phyloP scores from a whole-genome alignment of 2,797 vertebrate genomes.

The Coreius guichenoti region DNA sequence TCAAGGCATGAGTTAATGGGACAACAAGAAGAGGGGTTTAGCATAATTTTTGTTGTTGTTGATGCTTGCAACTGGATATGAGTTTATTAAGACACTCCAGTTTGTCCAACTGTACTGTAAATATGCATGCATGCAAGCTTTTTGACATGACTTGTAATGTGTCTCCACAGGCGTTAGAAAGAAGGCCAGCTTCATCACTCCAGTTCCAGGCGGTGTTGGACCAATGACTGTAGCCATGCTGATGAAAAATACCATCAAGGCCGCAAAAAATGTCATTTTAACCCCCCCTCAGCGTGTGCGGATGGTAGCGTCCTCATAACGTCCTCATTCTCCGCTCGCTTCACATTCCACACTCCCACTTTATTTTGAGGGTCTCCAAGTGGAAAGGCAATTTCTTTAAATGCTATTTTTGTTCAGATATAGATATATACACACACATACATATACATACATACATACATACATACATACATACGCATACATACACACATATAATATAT shows the following conservation, averaged over 20 bases:
- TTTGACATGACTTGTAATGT: background rate
- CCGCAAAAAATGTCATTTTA: slow-evolving; percentile 88
- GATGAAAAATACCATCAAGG: slow-evolving; percentile 98
- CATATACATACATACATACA: too few relatives aligned
- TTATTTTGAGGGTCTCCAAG: slow-evolving; percentile 51
- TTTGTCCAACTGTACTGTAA: background rate
- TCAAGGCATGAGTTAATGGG: background rate
- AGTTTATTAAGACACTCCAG: background rate
- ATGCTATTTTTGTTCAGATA: slow-evolving; percentile 50
- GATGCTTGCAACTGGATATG: too few relatives aligned
- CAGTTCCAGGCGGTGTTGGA: slow-evolving; percentile 94
- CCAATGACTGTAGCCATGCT: slow-evolving; percentile 99
- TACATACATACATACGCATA: too few relatives aligned
- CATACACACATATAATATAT: too few relatives aligned
- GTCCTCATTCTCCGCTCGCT: background rate
- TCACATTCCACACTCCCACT: slow-evolving; percentile 61
- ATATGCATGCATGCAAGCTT: background rate
- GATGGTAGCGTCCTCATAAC: slow-evolving; percentile 79
- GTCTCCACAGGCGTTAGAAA: slow-evolving; percentile 84
- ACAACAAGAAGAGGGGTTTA: background rate
- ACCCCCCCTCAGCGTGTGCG: slow-evolving; percentile 75
- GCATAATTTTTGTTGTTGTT: too few relatives aligned
- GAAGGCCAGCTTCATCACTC: slow-evolving; percentile 95
- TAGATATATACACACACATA: slow-evolving; percentile 13
- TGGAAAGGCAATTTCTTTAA: slow-evolving; percentile 66